Base-by-base conservation (phyloP, 1,140 invertebrate species). In the Bombus terrestris region DNA sequence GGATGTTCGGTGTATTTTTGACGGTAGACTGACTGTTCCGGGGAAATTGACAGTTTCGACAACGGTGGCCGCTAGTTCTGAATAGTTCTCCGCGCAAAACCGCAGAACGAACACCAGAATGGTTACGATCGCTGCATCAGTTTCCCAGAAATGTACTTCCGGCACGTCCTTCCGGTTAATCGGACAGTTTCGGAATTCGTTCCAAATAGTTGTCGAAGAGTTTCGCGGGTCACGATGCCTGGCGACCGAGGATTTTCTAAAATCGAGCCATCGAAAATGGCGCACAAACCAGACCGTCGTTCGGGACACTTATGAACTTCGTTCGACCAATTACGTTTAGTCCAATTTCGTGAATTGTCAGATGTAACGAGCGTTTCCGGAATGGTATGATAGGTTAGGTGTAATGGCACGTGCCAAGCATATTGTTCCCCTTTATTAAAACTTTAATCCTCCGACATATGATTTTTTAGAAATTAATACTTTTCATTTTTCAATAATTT, bases 131-230 rank as follows among this genome's bases (percentile, higher is more conserved):
- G 85, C 66, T 83, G 89, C 87, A 86, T 86, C 86, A 79, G 74
- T 86, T 76, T 87, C 78, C 87, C 53, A 90, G 90, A 91, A 90
- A 91, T 91, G 90, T 88, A 91, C 89, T 90, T 91, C 90, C 87
- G 87, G 89, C 90, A 91, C 90, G 90, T 91, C 81, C 82, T 85
- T 91, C 89, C 90, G 90, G 90, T 91, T 91, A 91, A 91, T 91
- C 89, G 82, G 89, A 91, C 89, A 89, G 89, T 87, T 91, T 85
- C 87, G 85, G 87, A 89, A 91, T 90, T 85, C 90, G 85, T 87
- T 87, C 79, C 79, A 89, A 89, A 91, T 91, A 91, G 89, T 91
- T 91, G 87, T 69, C 82, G 81, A 89, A 89, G 89, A 89, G 87
- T 91, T 91, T 77, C 81, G 64, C 43, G 73, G 81, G 74, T 77